phyloP scores from a whole-genome alignment of 2,113 vertebrate genomes.

The Anoura caudifer region DNA sequence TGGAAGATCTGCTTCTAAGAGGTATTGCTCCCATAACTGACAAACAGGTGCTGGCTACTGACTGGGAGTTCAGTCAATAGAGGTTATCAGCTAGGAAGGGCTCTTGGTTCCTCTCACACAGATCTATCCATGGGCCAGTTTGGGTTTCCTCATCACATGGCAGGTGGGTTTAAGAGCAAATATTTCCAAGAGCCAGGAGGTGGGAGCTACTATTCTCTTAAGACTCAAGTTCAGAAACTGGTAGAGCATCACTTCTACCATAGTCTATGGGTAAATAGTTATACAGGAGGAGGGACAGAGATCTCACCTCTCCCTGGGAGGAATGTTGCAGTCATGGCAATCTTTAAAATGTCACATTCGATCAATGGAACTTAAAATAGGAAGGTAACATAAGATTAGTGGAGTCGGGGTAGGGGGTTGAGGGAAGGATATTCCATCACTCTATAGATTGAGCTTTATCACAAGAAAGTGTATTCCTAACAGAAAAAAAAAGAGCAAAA shows the following conservation, averaged over 20 bases:
- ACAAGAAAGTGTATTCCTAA: not conserved
- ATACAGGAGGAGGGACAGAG: not conserved
- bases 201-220: not conserved
- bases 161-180: not conserved
- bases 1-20: not conserved
- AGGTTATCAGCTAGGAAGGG: not conserved
- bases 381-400: not conserved
- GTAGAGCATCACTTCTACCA: no score
- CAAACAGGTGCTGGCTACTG: not conserved
- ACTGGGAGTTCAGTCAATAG: not conserved
- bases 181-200: not conserved
- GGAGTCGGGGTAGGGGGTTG: accelerated
- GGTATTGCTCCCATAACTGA: accelerated
- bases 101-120: not conserved
- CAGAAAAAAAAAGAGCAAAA: not conserved
- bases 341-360: not conserved
- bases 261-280: not conserved
- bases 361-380: not conserved
- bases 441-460: not conserved
- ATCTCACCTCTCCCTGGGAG: not conserved
- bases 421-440: not conserved
- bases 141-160: not conserved
- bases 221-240: not conserved
- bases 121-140: no score
- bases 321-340: not conserved